Evolutionary conservation across 2,797 vertebrate species (phyloP).

Genomic region (Antrozous pallidus): DNA sequence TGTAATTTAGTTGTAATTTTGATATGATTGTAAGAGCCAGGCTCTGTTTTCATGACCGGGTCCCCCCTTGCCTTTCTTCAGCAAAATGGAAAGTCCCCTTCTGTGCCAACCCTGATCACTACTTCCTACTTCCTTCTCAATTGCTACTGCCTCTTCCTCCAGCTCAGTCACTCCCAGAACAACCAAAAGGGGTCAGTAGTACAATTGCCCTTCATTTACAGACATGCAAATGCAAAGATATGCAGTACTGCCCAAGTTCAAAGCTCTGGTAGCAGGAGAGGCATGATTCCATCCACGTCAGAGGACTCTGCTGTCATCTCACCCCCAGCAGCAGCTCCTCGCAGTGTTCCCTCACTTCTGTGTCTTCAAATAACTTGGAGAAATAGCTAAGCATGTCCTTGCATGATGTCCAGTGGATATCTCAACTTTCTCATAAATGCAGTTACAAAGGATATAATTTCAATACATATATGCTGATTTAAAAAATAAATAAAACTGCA

Average conservation of each 20-base stretch:
- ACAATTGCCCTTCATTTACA: rapidly evolving
- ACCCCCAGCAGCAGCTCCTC: neutral
- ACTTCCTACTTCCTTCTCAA: too few relatives aligned
- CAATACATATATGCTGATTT: neutral
- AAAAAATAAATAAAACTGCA: neutral
- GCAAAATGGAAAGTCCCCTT: too few relatives aligned
- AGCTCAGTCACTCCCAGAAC: too few relatives aligned
- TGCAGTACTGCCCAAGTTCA: neutral
- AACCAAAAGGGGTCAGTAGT: too few relatives aligned
- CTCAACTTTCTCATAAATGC: neutral
- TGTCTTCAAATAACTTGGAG: neutral
- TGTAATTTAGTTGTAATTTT: too few relatives aligned
- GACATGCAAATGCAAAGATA: neutral
- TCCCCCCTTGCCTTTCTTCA: too few relatives aligned
- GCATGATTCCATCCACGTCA: neutral
- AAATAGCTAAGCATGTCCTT: neutral
- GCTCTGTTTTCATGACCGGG: too few relatives aligned
- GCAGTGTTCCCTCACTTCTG: neutral
- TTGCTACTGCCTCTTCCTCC: too few relatives aligned
- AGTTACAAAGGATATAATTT: neutral
- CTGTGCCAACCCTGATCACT: too few relatives aligned
- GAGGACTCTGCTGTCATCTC: neutral
- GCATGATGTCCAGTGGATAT: neutral
- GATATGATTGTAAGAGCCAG: too few relatives aligned
- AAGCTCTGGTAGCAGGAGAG: too few relatives aligned